Base-by-base conservation (phyloP, 2,888 invertebrate genomes). In the Leucophora obtusa region DNA sequence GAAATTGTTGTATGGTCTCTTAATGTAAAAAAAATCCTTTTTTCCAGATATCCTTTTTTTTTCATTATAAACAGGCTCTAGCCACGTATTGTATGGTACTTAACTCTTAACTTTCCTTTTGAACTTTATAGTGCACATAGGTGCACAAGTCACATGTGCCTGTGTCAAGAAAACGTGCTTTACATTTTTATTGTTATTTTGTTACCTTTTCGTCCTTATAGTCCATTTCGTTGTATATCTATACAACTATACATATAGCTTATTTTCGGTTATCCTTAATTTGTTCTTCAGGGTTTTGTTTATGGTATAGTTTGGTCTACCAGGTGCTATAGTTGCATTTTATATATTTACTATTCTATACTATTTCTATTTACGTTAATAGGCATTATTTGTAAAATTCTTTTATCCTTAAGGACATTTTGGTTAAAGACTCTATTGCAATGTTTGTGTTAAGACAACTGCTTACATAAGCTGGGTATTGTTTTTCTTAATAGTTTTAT, bases 151-250 rank as follows among this genome's bases (percentile, higher is more conserved):
- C 78, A 78, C 73, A 71, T 78, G 78, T 82, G 80, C 78, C 74
- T 63, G 60, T 74, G 66, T 68, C n/a, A 60, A 62, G 62, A 60
- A 71, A 79, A 88, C 87, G 87, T 87, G 89, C 87, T 86, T 87
- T 85, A 87, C 88, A 87, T 87, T 87, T 88, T 88, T 88, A 87
- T 88, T 87, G 54, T 59, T 65, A n/a, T 47, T 47, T 47, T 47
- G 15, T 21, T 35, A 51, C 51, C 51, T 53, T 68, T 53, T 43
- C 56, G 54, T 59, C 33, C 53, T 43, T 60, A 18, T 21, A 15
- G 68, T 50, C 54, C 60, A 62, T 65, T 69, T 53, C 38, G 1
- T 43, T 28, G n/a, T 68, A n/a, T n/a, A n/a, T n/a, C n/a, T n/a
- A n/a, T n/a, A n/a, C n/a, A n/a, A 17, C 50, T 58, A n/a, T 28